Conservation (phyloP, 2,888 invertebrate genomes). For the Arrhopalites spinosus region DNA sequence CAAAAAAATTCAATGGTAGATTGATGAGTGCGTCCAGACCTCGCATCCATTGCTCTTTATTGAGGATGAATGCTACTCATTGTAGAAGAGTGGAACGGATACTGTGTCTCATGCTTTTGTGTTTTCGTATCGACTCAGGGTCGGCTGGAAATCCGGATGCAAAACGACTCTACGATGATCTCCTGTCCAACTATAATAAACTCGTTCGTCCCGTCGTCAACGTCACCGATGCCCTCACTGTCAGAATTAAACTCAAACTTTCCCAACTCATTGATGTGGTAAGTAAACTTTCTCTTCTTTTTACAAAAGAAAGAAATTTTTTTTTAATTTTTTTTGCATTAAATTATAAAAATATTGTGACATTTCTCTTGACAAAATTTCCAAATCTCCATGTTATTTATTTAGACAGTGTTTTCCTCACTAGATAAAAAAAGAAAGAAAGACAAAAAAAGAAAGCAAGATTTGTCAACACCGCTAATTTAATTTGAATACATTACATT, state of each 20-base stretch:
- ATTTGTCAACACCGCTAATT: too few species aligned
- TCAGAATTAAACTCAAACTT: conserved; percentile 83
- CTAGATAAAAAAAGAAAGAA: too few species aligned
- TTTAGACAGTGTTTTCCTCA: too few species aligned
- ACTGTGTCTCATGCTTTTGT: conserved; percentile 43
- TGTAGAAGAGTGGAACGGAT: conserved; percentile 20
- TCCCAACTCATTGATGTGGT: conserved; percentile 90
- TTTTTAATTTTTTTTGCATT: too few species aligned
- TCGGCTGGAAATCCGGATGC: conserved; percentile 87
- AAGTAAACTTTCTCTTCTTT: conserved; percentile 61
- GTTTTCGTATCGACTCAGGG: conserved; percentile 64
- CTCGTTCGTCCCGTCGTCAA: conserved; percentile 84
- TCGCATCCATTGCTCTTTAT: conserved; percentile 9
- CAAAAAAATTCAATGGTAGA: conserved; percentile 11
- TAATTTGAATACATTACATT: too few species aligned
- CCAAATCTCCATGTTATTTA: too few species aligned
- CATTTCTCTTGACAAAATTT: too few species aligned
- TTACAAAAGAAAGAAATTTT: background rate
- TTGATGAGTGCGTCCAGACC: conserved; percentile 29
- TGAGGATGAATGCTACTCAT: conserved; percentile 23
- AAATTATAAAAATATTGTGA: too few species aligned
- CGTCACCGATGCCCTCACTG: conserved; percentile 80
- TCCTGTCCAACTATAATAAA: conserved; percentile 85
- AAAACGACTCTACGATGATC: conserved; percentile 84
- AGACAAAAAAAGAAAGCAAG: too few species aligned